These are phyloP conservation scores for Phylloscopus trochilus DNA, from an alignment of 2,113 vertebrate species.

Conservation along the genomic window DNA sequence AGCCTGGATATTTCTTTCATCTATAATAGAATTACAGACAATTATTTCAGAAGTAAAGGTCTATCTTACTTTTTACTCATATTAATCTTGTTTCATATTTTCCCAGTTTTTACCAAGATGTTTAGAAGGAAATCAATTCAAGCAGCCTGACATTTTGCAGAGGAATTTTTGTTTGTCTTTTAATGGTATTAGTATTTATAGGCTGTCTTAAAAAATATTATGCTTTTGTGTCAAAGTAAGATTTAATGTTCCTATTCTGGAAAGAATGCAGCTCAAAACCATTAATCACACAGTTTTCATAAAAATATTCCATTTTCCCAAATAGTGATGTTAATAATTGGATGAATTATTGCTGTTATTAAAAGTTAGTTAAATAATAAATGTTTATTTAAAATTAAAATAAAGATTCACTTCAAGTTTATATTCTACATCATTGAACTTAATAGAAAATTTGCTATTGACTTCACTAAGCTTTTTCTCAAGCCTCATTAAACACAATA, in stretches of 20 bases:
- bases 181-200: background rate
- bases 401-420: background rate
- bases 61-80: background rate
- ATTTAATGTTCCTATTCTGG: background rate
- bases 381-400: background rate
- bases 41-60: background rate
- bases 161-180: background rate
- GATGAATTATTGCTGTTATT: background rate
- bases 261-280: background rate
- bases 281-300: background rate
- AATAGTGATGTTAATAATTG: background rate
- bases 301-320: background rate
- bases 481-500: conserved; percentile 29
- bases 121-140: background rate
- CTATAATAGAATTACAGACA: background rate
- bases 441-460: background rate
- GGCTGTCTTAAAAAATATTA: background rate
- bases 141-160: background rate
- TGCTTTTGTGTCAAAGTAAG: background rate
- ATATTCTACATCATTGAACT: background rate
- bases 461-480: background rate
- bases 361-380: background rate
- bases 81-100: background rate
- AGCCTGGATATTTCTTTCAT: background rate
- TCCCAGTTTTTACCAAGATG: background rate